phyloP scores from a whole-genome alignment of 2,888 invertebrate species.

The Spisula solida region DNA sequence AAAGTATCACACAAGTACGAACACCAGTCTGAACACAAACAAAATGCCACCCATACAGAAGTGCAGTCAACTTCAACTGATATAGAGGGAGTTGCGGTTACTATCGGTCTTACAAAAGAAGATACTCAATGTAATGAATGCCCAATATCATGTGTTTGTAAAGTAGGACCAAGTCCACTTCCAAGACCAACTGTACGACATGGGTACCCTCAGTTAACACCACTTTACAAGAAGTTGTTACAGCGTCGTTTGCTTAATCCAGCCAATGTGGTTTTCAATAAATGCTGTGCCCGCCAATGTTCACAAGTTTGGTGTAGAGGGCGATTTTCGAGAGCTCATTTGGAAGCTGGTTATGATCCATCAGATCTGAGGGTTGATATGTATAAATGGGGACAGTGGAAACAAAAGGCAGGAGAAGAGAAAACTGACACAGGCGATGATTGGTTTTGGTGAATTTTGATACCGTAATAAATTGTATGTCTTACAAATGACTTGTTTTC shows the following conservation, averaged over 20 bases:
- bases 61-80: too few species aligned
- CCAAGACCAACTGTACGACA: neutral
- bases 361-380: neutral
- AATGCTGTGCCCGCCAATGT: neutral
- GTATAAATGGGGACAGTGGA: neutral
- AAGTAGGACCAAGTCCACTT: neutral
- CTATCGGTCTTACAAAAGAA: neutral
- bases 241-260: neutral
- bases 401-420: neutral
- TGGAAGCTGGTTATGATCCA: neutral
- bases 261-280: neutral
- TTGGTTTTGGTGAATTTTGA: constrained; percentile 13
- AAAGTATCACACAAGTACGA: neutral
- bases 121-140: neutral
- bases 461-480: too few species aligned
- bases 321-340: neutral
- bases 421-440: neutral
- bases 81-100: too few species aligned
- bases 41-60: neutral
- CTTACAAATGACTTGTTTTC: too few species aligned
- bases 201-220: neutral
- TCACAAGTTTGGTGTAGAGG: neutral
- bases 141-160: neutral
- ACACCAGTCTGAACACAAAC: neutral
- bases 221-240: neutral